Base-by-base conservation (phyloP, 2,888 invertebrate genomes). In the Rosalia funebris region DNA sequence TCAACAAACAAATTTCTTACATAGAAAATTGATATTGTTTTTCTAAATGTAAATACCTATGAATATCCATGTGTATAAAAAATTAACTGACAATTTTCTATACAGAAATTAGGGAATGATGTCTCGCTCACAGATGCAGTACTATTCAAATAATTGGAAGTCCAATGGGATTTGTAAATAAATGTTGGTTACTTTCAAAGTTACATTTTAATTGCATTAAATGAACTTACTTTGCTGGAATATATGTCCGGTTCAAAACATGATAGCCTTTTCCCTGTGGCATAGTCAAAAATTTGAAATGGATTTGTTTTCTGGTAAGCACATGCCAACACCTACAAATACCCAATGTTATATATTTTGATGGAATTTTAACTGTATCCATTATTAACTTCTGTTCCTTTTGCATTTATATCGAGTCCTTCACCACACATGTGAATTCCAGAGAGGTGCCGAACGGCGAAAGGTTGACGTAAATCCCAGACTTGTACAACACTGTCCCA, bases 391-490 rank as follows among this genome's bases (percentile, higher is more conserved):
- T 87, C 85, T 71, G 83, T 86, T 60, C 89, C 89, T 46, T 83
- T 83, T 59, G 82, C 83, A 74, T 86, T 87, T 57, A 90, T 88
- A 71, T 88, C 88, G 20, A 90, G 73, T 0, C 88, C 88, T 75
- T 90, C 88, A 0, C 89, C 90, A 70, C 87, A 87, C 57, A 90
- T 85, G 66, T 88, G 88, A 15, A 88, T 83, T 1, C 88, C 89
- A 1, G 81, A 76, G 63, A 89, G 83, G 69, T 85, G 81, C 34
- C 86, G 81, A 0, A 86, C 82, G 0, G 89, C 85, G 68, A 84
- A 84, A 0, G 88, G 87, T 70, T 87, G 86, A 57, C 90, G 81
- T 45, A 86, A 83, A 74, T 90, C 90, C 89, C 89, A 90, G 72
- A 88, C 89, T 71, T 88, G 85, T 1, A 90, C 83, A 0, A 84